Conservation (phyloP, 2,113 vertebrate species). For the Brienomyrus longianalis region DNA sequence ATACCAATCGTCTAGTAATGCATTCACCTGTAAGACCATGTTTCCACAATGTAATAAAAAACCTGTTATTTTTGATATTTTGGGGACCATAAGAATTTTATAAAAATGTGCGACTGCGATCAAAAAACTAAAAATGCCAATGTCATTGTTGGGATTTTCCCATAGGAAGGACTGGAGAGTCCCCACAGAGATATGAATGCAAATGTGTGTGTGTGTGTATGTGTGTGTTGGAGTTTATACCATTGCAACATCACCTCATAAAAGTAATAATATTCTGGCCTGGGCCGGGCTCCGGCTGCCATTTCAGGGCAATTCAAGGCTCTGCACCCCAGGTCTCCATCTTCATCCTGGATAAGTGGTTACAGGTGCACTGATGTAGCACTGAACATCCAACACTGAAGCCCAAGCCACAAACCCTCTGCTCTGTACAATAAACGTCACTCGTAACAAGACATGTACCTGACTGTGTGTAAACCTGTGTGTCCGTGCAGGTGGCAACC, state of each 20-base stretch:
- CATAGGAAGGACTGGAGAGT: no score
- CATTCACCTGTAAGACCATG: background rate
- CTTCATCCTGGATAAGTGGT: background rate
- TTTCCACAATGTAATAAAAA: no score
- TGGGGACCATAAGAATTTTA: no score
- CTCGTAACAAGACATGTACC: background rate
- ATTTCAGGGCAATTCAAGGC: background rate
- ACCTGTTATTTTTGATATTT: no score
- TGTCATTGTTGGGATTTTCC: no score
- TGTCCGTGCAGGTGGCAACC: conserved; percentile 75
- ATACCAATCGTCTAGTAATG: background rate
- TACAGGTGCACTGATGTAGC: background rate
- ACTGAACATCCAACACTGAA: background rate
- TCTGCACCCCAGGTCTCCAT: background rate
- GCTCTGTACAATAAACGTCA: background rate
- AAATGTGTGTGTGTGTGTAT: no score
- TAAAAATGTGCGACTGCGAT: no score
- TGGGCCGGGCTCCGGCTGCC: background rate
- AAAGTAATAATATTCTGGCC: background rate
- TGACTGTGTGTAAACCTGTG: background rate
- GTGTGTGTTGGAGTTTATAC: background rate
- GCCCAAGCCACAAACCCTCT: background rate
- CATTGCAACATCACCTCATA: background rate
- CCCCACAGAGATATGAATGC: no score
- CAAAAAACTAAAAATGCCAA: no score